Percentiles rank a stretch among this genome's conserved stretches.
phyloP scores from a whole-genome alignment of 2,888 invertebrate genomes.

The Scaeva pyrastri region DNA sequence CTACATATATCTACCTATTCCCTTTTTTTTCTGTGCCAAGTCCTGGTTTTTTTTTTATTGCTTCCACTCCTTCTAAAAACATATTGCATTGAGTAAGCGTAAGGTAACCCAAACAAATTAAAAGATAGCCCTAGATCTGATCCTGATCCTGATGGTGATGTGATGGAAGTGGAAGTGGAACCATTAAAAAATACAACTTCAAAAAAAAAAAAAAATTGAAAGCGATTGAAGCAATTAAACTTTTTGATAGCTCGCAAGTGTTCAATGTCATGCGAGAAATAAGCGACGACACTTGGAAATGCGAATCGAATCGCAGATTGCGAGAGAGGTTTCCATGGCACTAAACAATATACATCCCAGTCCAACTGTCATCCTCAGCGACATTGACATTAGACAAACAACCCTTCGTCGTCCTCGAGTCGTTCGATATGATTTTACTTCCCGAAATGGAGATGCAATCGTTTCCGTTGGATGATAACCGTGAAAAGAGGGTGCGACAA shows the following conservation, averaged over 20 bases:
- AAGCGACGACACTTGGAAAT: slow-evolving; percentile 62
- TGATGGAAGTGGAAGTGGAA: too few relatives aligned
- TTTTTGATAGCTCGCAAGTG: slow-evolving; percentile 72
- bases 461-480: slow-evolving; percentile 49
- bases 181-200: not conserved
- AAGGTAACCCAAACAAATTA: slow-evolving; percentile 54
- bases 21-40: not conserved
- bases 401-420: slow-evolving; percentile 36
- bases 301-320: slow-evolving; percentile 73
- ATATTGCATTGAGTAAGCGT: not conserved
- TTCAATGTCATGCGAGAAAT: slow-evolving; percentile 66
- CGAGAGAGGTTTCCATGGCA: slow-evolving; percentile 61
- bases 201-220: slow-evolving; percentile 23
- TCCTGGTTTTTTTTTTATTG: slow-evolving; percentile 25
- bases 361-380: not conserved
- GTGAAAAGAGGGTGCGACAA: slow-evolving; percentile 59
- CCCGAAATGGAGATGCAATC: slow-evolving; percentile 64
- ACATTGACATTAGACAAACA: not conserved
- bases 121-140: slow-evolving; percentile 41
- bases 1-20: not conserved
- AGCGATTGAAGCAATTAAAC: slow-evolving; percentile 73
- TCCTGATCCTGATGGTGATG: too few relatives aligned
- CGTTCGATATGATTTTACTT: not conserved
- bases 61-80: not conserved
- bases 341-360: slow-evolving; percentile 7